A percentile compares a stretch with the other conserved stretches of the same genome.
phyloP scores from a whole-genome alignment of 2,113 vertebrate genomes.

The Podarcis muralis region DNA sequence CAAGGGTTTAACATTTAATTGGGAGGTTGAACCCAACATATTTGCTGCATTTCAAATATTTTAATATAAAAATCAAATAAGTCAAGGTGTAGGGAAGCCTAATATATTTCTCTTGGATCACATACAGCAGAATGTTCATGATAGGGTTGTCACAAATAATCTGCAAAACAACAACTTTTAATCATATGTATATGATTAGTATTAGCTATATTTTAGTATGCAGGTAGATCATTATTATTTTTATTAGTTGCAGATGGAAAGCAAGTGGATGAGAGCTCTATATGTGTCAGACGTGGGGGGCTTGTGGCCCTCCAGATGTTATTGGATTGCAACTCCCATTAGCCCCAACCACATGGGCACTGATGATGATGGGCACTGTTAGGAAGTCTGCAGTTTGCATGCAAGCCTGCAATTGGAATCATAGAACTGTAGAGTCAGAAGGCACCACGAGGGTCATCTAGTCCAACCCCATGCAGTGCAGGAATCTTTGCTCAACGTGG shows the following conservation, averaged over 20 bases:
- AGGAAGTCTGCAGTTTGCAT: too few species aligned
- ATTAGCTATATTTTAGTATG: not conserved
- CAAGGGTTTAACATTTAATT: constrained; percentile 2
- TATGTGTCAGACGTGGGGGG: not conserved
- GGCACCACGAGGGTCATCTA: too few species aligned
- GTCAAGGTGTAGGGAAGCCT: not conserved
- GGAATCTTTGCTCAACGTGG: too few species aligned
- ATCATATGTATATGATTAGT: not conserved
- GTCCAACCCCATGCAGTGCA: too few species aligned
- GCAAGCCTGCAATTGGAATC: too few species aligned
- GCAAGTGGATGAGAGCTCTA: not conserved
- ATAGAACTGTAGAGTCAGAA: too few species aligned
- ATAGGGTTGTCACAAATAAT: not conserved
- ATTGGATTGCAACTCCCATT: too few species aligned
- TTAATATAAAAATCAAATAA: constrained; percentile 4
- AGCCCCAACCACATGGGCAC: too few species aligned
- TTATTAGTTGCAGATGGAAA: not conserved
- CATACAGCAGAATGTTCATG: not conserved
- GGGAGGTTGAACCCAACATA: not conserved
- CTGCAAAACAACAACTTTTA: not conserved
- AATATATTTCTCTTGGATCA: not conserved
- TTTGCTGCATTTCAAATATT: constrained; percentile 24
- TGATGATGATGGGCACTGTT: too few species aligned
- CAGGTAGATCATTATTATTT: not conserved
- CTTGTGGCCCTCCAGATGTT: too few species aligned